A percentile compares a stretch with the other conserved stretches of the same genome.
These are phyloP conservation scores for Reinhardtius hippoglossoides DNA, from an alignment of 2,113 vertebrate genomes.

Conservation along the genomic window DNA sequence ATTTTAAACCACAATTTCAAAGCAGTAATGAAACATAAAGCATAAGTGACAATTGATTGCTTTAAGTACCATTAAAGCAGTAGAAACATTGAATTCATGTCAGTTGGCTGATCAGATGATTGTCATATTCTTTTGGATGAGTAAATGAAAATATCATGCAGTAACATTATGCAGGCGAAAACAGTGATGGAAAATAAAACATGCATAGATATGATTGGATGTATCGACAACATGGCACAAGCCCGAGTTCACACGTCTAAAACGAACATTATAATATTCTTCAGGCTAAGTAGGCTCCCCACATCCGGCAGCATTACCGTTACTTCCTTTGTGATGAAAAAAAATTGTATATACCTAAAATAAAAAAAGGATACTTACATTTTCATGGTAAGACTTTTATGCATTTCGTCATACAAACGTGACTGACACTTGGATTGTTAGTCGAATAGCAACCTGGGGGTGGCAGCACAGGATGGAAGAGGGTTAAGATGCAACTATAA, in stretches of 20 bases:
- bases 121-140: constrained; percentile 21
- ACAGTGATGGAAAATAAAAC: neutral
- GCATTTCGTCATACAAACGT: neutral
- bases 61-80: neutral
- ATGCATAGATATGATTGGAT: constrained; percentile 30
- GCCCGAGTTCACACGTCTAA: neutral
- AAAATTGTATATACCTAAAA: neutral
- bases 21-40: constrained; percentile 5
- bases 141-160: constrained; percentile 17
- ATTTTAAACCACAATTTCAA: neutral
- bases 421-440: neutral
- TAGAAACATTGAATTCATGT: neutral
- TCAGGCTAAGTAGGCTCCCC: neutral
- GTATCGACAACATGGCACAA: constrained; percentile 16
- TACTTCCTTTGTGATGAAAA: neutral
- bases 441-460: neutral
- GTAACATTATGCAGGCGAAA: constrained; percentile 3
- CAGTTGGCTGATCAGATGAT: constrained; percentile 17
- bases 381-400: constrained; percentile 6
- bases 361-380: neutral
- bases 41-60: neutral
- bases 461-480: no score
- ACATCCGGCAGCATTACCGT: constrained; percentile 1
- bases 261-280: constrained; percentile 1
- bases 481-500: no score